A percentile compares a stretch with the other conserved stretches of the same genome.
Conservation (phyloP, 2,888 invertebrate species). For the Meandrusa payeni region DNA sequence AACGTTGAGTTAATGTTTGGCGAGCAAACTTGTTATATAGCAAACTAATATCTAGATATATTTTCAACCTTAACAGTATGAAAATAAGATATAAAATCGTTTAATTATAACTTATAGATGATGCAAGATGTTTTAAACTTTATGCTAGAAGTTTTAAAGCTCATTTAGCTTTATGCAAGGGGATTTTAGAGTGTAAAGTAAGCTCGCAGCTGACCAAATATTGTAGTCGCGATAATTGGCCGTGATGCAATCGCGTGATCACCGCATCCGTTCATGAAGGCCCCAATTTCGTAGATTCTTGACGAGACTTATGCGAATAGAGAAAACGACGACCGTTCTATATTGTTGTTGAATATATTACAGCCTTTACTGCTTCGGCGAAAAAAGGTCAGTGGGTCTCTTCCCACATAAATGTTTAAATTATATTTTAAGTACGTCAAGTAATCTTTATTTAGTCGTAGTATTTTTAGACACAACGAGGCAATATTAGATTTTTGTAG, state of each 20-base stretch:
- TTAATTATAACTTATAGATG: slow-evolving; percentile 27
- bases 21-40: slow-evolving; percentile 50
- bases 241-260: slow-evolving; percentile 76
- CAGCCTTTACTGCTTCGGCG: no score
- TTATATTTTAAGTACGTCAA: no score
- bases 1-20: slow-evolving; percentile 61
- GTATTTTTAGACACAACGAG: no score
- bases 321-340: no score
- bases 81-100: slow-evolving; percentile 42
- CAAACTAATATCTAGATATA: slow-evolving; percentile 33
- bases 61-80: slow-evolving; percentile 39
- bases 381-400: no score
- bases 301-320: slow-evolving; percentile 16
- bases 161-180: slow-evolving; percentile 28
- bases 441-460: no score
- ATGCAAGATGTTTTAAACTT: slow-evolving; percentile 30
- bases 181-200: slow-evolving; percentile 44
- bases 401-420: no score
- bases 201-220: slow-evolving; percentile 78
- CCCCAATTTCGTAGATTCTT: slow-evolving; percentile 29
- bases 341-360: no score
- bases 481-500: no score
- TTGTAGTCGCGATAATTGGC: slow-evolving; percentile 77
- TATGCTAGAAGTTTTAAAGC: slow-evolving; percentile 25
- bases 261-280: slow-evolving; percentile 37